Evolutionary conservation across 2,888 invertebrate species (phyloP).

Genomic region (Heliconius cydno): DNA sequence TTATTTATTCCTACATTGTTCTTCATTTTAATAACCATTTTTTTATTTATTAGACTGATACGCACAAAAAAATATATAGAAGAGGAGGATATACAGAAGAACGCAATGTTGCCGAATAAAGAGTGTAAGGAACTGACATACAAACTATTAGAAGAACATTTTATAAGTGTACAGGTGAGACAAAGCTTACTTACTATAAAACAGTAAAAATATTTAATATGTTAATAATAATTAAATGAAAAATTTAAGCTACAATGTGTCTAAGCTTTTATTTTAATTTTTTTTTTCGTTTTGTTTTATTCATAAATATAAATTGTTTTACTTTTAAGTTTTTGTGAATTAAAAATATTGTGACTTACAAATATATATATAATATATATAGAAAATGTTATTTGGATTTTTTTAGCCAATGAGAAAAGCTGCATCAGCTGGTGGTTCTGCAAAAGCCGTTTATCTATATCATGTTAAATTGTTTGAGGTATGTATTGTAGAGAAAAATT

Average conservation of each 20-base stretch:
- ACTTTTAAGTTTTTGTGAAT: too few relatives aligned
- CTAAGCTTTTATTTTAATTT: too few relatives aligned
- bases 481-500: constrained; percentile 37
- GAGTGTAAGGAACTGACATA: constrained; percentile 95
- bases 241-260: too few relatives aligned
- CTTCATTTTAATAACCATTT: neutral
- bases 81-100: constrained; percentile 95
- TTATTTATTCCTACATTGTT: too few relatives aligned
- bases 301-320: too few relatives aligned
- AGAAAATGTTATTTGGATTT: constrained; percentile 23
- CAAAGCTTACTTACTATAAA: too few relatives aligned
- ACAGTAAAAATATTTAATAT: too few relatives aligned
- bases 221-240: too few relatives aligned
- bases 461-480: constrained; percentile 81
- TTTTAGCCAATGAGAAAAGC: constrained; percentile 89
- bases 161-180: constrained; percentile 86
- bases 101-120: constrained; percentile 96
- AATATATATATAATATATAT: neutral
- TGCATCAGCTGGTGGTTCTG: constrained; percentile 87
- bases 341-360: too few relatives aligned
- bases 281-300: too few relatives aligned
- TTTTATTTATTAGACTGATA: constrained; percentile 85
- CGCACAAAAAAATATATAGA: constrained; percentile 92
- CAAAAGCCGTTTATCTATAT: constrained; percentile 86
- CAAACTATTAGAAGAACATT: constrained; percentile 91